phyloP scores from a whole-genome alignment of 2,113 vertebrate genomes.

The Greenwoodochromis staneri region DNA sequence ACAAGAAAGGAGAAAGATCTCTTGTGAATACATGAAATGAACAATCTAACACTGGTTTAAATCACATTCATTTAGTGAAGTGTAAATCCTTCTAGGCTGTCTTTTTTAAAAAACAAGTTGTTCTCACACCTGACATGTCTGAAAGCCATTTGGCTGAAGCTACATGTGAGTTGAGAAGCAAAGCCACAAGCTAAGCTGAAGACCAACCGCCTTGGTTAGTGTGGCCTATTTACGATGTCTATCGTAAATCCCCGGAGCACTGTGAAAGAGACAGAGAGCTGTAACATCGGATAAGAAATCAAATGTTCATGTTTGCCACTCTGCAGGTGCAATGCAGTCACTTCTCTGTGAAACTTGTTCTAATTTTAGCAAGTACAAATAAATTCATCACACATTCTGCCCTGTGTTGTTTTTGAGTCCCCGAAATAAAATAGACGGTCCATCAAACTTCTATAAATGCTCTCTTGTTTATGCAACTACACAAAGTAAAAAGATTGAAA shows the following conservation, averaged over 20 bases:
- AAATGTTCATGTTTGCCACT: neutral
- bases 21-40: neutral
- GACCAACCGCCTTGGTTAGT: neutral
- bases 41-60: neutral
- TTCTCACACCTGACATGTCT: neutral
- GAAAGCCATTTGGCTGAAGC: neutral
- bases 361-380: neutral
- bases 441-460: neutral
- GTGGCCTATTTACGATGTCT: neutral
- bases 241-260: neutral
- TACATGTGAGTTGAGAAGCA: neutral
- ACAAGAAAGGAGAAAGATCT: neutral
- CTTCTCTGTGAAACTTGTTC: neutral
- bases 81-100: neutral
- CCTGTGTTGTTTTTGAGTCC: neutral
- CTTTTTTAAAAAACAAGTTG: neutral
- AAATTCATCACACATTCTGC: neutral
- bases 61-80: neutral
- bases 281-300: neutral
- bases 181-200: slow-evolving; percentile 10
- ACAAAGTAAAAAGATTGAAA: neutral
- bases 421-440: accelerated
- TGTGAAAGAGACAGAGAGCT: neutral
- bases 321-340: neutral
- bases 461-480: neutral